Evolutionary conservation across 2,888 invertebrate genomes (phyloP).

Genomic region (Candidula unifasciata): DNA sequence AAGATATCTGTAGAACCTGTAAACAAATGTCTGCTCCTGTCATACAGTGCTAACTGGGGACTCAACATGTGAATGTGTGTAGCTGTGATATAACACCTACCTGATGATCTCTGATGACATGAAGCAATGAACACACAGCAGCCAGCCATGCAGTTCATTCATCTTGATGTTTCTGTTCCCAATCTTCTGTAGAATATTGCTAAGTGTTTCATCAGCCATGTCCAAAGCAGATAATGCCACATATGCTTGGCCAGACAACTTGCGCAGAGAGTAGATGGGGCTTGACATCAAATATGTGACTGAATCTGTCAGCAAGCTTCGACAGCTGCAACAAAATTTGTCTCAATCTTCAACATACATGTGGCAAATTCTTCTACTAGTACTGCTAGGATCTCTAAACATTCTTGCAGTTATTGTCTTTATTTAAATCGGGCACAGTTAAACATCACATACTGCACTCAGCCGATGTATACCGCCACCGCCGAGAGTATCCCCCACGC

Average conservation of each 20-base stretch:
- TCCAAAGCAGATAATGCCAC: conserved; percentile 64
- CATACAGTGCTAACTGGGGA: too few relatives aligned
- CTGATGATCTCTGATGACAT: conserved; percentile 55
- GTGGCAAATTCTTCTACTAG: too few relatives aligned
- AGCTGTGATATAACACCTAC: conserved; percentile 23
- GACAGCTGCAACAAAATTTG: conserved; percentile 51
- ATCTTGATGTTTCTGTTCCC: conserved; percentile 1
- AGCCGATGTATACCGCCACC: too few relatives aligned
- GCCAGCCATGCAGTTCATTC: conserved; percentile 63
- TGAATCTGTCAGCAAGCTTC: conserved; percentile 52
- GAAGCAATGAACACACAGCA: conserved; percentile 61
- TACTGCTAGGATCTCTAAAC: too few relatives aligned
- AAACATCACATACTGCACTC: too few relatives aligned
- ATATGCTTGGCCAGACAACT: conserved; percentile 68
- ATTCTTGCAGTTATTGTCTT: too few relatives aligned
- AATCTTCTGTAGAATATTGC: conserved; percentile 50
- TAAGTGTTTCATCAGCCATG: conserved; percentile 52
- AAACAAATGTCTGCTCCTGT: too few relatives aligned
- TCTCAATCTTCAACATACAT: too few relatives aligned
- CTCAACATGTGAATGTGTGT: too few relatives aligned
- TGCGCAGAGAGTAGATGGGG: conserved; percentile 70
- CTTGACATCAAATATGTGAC: conserved; percentile 57
- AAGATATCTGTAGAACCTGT: too few relatives aligned
- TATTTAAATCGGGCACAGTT: too few relatives aligned
- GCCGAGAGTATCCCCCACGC: too few relatives aligned